A percentile compares a stretch with the other conserved stretches of the same genome.
Evolutionary conservation across 1,140 invertebrate genomes (phyloP).

Genomic region (Notospermus geniculatus): DNA sequence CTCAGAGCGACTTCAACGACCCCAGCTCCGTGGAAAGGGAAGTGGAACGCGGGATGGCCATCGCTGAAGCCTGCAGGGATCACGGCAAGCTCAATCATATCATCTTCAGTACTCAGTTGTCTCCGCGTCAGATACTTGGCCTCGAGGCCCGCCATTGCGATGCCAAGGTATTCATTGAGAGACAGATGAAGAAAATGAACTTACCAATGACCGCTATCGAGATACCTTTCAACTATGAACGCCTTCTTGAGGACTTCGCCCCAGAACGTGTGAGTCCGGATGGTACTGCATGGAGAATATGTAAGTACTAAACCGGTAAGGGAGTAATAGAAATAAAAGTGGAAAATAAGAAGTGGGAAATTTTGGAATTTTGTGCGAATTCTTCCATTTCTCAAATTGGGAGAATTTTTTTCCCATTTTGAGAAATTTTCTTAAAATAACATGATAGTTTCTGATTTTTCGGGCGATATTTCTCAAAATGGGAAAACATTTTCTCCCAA

Average conservation of each 20-base stretch:
- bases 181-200: conserved; percentile 34
- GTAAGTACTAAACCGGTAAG: too few species aligned
- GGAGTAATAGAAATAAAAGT: too few species aligned
- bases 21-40: conserved; percentile 39
- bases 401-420: too few species aligned
- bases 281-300: conserved; percentile 28
- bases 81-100: conserved; percentile 34
- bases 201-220: conserved; percentile 41
- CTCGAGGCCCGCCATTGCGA: conserved; percentile 41
- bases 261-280: conserved; percentile 26
- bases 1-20: conserved; percentile 36
- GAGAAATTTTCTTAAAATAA: too few species aligned
- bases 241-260: conserved; percentile 33
- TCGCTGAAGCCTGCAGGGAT: conserved; percentile 39
- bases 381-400: too few species aligned
- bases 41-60: conserved; percentile 33
- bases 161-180: conserved; percentile 45
- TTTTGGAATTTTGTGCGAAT: too few species aligned
- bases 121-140: conserved; percentile 33
- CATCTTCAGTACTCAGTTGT: conserved; percentile 45
- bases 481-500: too few species aligned
- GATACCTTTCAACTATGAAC: conserved; percentile 44
- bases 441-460: too few species aligned
- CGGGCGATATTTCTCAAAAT: too few species aligned
- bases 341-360: too few species aligned